Evolutionary conservation across 2,888 invertebrate genomes (phyloP), one percentile per base, ranked within the genome.

Genomic region (Acholoe squamosa): DNA sequence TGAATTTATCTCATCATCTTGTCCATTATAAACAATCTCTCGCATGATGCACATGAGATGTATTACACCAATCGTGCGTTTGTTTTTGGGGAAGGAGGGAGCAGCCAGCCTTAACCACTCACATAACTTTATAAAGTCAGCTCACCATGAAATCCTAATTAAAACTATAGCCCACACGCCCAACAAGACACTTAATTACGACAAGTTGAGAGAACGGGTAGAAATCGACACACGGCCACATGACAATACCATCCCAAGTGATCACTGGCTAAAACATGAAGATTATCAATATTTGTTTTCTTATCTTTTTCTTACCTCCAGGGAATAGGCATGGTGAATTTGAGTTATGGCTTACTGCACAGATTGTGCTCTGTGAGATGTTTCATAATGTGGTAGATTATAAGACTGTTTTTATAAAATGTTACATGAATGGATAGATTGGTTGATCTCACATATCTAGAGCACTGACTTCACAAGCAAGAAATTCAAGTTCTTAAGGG

Each of bases 101-200:
- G 71, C 14, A 16, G 28, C 25, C 28, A 43, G 71, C 28, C 25
- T 28, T 71, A 71, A 71, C 28, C 71, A 71, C 71, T 71, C 71
- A 71, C 71, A 71, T 71, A 71, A 71, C 71, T 71, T 71, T 25
- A 71, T 71, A 71, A 25, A 71, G 71, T 25, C 71, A 71, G 28
- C 71, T 71, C 71, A 71, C 28, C 71, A 71, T 71, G 71, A 71
- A 71, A 71, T 71, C 71, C 71, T 71, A 71, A 71, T 71, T 71
- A 71, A 71, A 71, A 71, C 71, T 71, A 71, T 71, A 71, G 71
- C 71, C 28, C 19, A 28, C n/a, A 16, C 25, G 71, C 0, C n/a
- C 14, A 28, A 71, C 71, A 71, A 71, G 71, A 22, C 25, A 25
- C 71, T 71, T 71, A 71, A 71, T 71, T 71, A 71, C 71, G 71